These are phyloP conservation scores for Halcyon senegalensis DNA, from an alignment of 2,113 vertebrate species.

Conservation along the genomic window DNA sequence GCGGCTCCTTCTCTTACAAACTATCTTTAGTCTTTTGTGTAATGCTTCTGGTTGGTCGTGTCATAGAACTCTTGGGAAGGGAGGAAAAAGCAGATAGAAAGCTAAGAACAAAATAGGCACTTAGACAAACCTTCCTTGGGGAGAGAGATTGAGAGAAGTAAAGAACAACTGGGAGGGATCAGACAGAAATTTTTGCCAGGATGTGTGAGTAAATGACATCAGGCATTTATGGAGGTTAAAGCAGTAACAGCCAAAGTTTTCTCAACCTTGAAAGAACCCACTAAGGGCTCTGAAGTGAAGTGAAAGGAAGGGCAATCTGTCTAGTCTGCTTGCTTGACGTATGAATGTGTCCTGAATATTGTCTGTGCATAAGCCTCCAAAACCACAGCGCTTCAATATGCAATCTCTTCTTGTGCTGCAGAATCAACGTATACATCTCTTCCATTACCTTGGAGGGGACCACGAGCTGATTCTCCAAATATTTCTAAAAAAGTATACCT, in stretches of 20 bases:
- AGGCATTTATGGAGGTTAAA: conserved; percentile 8
- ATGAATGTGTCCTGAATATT: background rate
- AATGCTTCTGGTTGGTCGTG: background rate
- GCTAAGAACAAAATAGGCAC: background rate
- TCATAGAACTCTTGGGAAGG: background rate
- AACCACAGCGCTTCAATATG: background rate
- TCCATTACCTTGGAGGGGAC: background rate
- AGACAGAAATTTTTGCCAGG: conserved; percentile 1
- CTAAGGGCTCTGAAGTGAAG: conserved; percentile 17
- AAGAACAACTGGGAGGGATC: background rate
- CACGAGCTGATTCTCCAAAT: background rate
- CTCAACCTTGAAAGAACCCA: conserved; percentile 24
- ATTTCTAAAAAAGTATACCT: background rate
- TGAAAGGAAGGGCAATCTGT: conserved; percentile 1
- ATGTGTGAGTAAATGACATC: conserved; percentile 23
- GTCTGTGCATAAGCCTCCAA: background rate
- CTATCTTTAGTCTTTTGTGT: background rate
- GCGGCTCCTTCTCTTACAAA: background rate
- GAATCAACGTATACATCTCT: background rate
- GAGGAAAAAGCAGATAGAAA: background rate
- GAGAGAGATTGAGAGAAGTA: background rate
- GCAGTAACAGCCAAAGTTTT: conserved; percentile 9
- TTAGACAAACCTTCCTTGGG: background rate
- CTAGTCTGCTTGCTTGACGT: background rate
- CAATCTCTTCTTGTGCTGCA: background rate